These are phyloP conservation scores for Mola mola DNA, from an alignment of 2,113 vertebrate genomes.

Conservation along the genomic window DNA sequence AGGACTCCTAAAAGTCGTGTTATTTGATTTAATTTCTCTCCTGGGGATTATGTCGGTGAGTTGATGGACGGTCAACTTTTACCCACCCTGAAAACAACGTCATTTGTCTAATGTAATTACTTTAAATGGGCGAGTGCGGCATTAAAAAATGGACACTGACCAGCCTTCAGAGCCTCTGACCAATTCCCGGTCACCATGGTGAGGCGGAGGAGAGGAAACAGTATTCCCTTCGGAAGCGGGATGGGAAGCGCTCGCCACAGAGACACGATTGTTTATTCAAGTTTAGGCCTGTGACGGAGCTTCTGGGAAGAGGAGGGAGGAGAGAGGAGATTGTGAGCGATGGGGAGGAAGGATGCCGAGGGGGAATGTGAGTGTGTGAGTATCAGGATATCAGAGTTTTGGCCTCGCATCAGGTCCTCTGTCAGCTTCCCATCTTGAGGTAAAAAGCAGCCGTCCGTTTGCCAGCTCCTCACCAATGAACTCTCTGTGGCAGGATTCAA, in stretches of 20 bases:
- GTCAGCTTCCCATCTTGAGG: constrained; percentile 86
- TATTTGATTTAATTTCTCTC: no score
- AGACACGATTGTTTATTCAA: constrained; percentile 91
- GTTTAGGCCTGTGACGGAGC: constrained; percentile 74
- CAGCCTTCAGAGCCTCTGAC: no score
- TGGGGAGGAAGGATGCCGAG: constrained; percentile 9
- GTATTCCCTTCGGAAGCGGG: constrained; percentile 88
- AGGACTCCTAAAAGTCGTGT: no score
- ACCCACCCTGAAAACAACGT: no score
- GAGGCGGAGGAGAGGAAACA: constrained; percentile 82
- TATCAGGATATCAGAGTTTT: constrained; percentile 42
- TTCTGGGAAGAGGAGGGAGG: constrained; percentile 63
- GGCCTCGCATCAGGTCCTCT: constrained; percentile 86
- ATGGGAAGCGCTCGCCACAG: constrained; percentile 82
- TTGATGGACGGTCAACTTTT: no score
- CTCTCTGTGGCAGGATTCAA: constrained; percentile 86
- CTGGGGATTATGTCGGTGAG: no score
- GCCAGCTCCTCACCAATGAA: constrained; percentile 86
- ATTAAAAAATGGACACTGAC: no score
- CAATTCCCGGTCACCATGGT: constrained; percentile 91
- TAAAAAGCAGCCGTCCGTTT: constrained; percentile 84
- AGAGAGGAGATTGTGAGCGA: constrained; percentile 63
- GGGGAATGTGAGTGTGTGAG: constrained; percentile 66
- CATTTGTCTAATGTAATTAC: no score
- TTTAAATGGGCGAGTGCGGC: no score